These are phyloP conservation scores for Sebastes nivosus DNA, from an alignment of 2,797 vertebrate genomes.

Conservation along the genomic window DNA sequence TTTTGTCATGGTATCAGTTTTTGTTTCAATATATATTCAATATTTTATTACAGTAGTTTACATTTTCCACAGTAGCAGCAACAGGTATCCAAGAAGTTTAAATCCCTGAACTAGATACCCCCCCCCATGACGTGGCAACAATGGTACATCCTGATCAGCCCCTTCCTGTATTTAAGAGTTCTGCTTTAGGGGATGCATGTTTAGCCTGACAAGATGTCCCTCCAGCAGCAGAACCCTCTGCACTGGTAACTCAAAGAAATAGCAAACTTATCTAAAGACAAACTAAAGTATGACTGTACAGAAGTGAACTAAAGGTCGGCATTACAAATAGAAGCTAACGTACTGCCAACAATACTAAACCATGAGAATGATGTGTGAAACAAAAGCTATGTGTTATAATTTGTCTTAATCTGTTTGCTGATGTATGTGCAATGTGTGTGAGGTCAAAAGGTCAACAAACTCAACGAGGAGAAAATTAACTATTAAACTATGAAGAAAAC, in stretches of 20 bases:
- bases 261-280: background rate
- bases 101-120: background rate
- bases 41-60: background rate
- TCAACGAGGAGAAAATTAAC: background rate
- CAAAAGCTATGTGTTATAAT: background rate
- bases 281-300: background rate
- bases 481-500: too few relatives aligned
- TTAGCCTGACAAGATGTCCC: background rate
- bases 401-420: background rate
- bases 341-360: background rate
- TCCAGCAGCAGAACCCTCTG: background rate
- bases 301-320: background rate
- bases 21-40: background rate
- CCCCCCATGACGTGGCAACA: background rate
- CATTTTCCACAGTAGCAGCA: background rate
- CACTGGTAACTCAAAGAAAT: background rate
- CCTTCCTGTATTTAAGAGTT: background rate
- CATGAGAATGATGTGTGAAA: background rate
- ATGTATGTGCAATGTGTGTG: background rate
- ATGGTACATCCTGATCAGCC: background rate
- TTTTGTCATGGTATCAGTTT: background rate
- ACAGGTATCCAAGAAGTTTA: too few relatives aligned
- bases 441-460: background rate
- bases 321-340: background rate
- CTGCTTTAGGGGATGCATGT: background rate